These are phyloP conservation scores for Camelus dromedarius DNA, from an alignment of 2,113 vertebrate species.

Conservation along the genomic window DNA sequence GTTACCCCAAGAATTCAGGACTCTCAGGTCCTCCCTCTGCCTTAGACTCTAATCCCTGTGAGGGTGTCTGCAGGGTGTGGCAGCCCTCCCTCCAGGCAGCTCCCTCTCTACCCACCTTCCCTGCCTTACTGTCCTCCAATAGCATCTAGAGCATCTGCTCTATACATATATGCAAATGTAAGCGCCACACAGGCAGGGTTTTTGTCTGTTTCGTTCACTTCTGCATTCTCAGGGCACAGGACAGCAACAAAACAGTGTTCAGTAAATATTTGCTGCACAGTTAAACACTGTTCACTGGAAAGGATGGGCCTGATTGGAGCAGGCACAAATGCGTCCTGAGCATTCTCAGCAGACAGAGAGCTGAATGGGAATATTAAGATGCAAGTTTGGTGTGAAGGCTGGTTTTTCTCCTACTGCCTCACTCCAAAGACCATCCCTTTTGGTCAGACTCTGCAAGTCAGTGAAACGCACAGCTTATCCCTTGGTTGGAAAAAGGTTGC, in stretches of 20 bases:
- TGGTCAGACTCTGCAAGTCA: not conserved
- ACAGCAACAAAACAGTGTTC: not conserved
- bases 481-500: not conserved
- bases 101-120: rapidly evolving
- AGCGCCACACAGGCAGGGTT: not conserved
- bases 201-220: not conserved
- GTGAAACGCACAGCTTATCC: not conserved
- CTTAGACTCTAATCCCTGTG: not conserved
- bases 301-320: not conserved
- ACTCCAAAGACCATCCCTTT: not conserved
- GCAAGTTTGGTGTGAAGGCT: not conserved
- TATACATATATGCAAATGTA: not conserved
- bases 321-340: rapidly evolving
- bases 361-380: not conserved
- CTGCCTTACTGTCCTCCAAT: not conserved
- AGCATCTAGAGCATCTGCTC: not conserved
- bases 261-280: not conserved
- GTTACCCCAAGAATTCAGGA: not conserved
- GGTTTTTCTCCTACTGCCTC: not conserved
- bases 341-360: not conserved
- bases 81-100: too few species aligned
- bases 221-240: not conserved
- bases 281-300: not conserved
- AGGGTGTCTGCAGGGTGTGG: not conserved
- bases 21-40: not conserved